A percentile compares a stretch with the other conserved stretches of the same genome.
phyloP scores from a whole-genome alignment of 2,113 vertebrate species.

The Aptenodytes forsteri region DNA sequence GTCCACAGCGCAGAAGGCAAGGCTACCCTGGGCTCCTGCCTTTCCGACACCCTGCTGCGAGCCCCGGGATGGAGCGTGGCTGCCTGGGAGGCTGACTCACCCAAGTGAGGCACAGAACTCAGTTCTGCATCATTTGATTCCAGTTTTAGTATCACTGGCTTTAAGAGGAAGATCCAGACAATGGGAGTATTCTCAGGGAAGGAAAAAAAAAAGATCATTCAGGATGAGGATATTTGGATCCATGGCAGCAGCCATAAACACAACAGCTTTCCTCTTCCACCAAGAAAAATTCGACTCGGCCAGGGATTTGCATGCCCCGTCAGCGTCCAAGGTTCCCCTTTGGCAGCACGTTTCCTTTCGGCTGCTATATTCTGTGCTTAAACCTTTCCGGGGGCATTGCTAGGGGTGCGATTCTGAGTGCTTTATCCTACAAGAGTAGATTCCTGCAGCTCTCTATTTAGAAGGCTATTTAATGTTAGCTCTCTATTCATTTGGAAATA shows the following conservation, averaged over 20 bases:
- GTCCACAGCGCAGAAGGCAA: neutral
- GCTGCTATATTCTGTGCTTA: neutral
- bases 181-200: neutral
- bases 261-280: neutral
- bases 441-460: conserved; percentile 14
- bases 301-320: neutral
- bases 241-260: neutral
- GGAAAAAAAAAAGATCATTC: neutral
- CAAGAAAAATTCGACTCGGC: neutral
- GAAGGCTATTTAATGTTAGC: conserved; percentile 33
- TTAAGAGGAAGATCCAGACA: neutral
- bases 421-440: neutral
- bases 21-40: neutral
- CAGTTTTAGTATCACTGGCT: neutral
- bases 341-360: neutral
- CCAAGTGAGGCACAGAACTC: neutral
- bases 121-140: neutral
- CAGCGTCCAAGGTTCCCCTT: neutral
- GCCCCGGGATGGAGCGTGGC: neutral
- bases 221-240: neutral
- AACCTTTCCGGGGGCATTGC: neutral
- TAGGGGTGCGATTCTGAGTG: neutral
- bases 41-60: neutral
- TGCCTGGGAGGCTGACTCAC: neutral
- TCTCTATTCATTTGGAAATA: conserved; percentile 55